A percentile compares a stretch with the other conserved stretches of the same genome.
Conservation (phyloP, 2,113 vertebrate species). For the Ctenomys sociabilis region DNA sequence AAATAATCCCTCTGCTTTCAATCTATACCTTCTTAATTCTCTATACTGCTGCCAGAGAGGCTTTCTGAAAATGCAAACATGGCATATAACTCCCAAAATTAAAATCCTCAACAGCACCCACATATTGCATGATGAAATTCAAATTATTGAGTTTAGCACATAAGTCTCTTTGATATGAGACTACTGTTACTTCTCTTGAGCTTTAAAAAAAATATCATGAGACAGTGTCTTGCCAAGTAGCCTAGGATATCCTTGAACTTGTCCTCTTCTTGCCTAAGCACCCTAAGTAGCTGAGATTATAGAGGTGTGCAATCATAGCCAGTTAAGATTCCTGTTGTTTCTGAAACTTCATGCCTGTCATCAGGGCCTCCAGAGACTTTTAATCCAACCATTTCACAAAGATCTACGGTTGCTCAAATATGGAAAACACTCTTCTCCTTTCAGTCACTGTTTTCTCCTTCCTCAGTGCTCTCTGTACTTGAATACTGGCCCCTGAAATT, state of each 20-base stretch:
- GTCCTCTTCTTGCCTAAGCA: background rate
- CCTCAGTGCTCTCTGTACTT: background rate
- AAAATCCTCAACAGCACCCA: slow-evolving; percentile 29
- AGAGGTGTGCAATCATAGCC: background rate
- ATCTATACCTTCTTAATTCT: slow-evolving; percentile 58
- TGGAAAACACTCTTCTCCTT: background rate
- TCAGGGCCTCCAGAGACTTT: background rate
- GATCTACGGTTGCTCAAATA: background rate
- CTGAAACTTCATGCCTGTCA: background rate
- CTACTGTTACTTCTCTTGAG: background rate
- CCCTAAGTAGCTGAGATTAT: background rate
- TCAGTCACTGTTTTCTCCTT: background rate
- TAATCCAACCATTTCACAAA: background rate
- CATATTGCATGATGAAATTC: slow-evolving; percentile 41
- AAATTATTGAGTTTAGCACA: slow-evolving; percentile 3
- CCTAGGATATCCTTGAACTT: background rate
- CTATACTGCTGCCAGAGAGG: background rate
- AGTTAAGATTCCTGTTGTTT: background rate
- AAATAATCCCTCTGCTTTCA: slow-evolving; percentile 51
- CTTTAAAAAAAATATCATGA: background rate
- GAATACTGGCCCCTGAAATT: background rate
- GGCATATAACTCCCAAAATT: slow-evolving; percentile 44
- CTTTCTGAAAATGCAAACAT: slow-evolving; percentile 65
- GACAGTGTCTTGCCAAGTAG: background rate
- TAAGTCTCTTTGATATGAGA: background rate